These are phyloP conservation scores for Metridium senile DNA, from an alignment of 92 coral and sea anemone species.

Conservation along the genomic window DNA sequence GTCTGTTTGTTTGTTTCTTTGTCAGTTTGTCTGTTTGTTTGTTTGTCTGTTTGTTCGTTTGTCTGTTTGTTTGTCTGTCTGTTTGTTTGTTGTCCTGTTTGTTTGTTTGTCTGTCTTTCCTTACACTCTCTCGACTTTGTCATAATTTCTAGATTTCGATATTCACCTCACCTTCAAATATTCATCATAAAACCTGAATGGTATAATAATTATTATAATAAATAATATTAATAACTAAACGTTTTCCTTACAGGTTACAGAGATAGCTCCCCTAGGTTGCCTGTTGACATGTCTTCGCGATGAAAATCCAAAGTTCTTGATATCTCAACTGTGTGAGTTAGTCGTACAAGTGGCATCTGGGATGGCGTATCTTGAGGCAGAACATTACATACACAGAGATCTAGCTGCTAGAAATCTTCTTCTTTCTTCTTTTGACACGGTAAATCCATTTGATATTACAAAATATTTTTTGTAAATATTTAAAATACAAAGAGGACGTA, in stretches of 20 bases:
- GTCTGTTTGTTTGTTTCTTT: too few relatives aligned
- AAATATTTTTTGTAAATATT: not conserved
- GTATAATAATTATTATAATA: too few relatives aligned
- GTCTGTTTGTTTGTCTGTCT: too few relatives aligned
- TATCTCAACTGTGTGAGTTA: conserved; percentile 78
- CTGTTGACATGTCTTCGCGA: conserved; percentile 67
- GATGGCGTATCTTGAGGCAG: conserved; percentile 92
- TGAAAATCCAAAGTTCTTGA: conserved; percentile 72
- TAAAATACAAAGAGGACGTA: too few relatives aligned
- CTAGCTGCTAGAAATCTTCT: conserved; percentile 90
- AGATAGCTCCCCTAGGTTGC: conserved; percentile 87
- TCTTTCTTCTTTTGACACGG: conserved; percentile 80
- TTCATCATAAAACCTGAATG: too few relatives aligned
- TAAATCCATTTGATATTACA: not conserved
- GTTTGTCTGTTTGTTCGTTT: too few relatives aligned
- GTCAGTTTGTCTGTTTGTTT: too few relatives aligned
- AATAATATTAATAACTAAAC: too few relatives aligned
- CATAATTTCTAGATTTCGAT: not conserved
- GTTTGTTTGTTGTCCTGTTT: too few relatives aligned
- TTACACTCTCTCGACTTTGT: not conserved
- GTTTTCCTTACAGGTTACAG: conserved; percentile 58
- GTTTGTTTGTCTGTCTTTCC: not conserved
- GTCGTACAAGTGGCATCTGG: conserved; percentile 96
- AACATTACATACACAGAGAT: conserved; percentile 92
- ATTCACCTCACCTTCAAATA: too few relatives aligned